Evolutionary conservation across 2,888 invertebrate genomes (phyloP), one percentile per base, ranked within the genome.

Genomic region (Incurvaria masculella): DNA sequence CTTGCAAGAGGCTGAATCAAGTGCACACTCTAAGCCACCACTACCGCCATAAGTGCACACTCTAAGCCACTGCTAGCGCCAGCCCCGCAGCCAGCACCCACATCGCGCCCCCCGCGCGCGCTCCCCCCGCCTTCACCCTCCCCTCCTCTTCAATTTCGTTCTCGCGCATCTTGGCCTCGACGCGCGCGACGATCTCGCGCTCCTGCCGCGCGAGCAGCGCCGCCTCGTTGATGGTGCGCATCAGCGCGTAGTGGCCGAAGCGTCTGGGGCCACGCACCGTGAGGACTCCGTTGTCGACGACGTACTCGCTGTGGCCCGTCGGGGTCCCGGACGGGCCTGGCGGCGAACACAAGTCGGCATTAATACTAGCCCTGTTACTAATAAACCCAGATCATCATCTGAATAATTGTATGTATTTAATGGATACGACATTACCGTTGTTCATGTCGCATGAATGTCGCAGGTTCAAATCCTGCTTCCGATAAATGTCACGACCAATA

Each of bases 151-250:
- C 68, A 33, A 78, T 68, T 44, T 79, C 76, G 44, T 73, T 75
- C 42, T 67, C 66, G 42, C 59, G 65, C 45, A 72, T 71, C 2
- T 79, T 63, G 18, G 72, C 63, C 6, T 74, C 68, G 56, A 79
- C 72, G 56, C 79, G 80, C 18, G 72, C 69, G 10, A 68, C 49
- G 44, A 85, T 81, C 47, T 69, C 69, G 59, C 78, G 78, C 55
- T 82, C 80, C 59, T 78, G 75, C 55, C 80, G 61, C 0, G 84
- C 72, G 8, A 84, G 62, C 0, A 72, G 67, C 1, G 88, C 73
- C 0, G 85, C 87, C 49, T 83, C 81, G 60, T 91, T 88, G 46
- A 93, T 86, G 0, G 86, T 80, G 44, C 86, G 81, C 72, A 93
- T 81, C 1, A 93, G 67, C 0, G 87, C 86, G 66, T 85, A 92